Conservation (phyloP, 2,797 vertebrate species). For the Sarcophilus harrisii region DNA sequence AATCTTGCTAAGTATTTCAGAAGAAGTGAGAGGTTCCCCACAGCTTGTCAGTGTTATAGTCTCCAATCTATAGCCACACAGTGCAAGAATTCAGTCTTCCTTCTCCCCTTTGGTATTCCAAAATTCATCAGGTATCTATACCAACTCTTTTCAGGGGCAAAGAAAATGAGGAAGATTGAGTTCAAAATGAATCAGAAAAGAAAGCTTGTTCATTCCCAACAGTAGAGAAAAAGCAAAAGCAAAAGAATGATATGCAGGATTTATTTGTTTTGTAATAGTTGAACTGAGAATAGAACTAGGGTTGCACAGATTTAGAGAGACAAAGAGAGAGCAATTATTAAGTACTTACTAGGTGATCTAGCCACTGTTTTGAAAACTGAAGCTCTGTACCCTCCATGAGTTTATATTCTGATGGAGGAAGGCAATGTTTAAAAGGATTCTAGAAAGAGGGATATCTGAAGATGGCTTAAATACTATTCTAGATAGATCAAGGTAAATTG, state of each 20-base stretch:
- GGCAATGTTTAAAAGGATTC: neutral
- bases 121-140: neutral
- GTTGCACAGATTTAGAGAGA: neutral
- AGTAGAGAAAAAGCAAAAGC: neutral
- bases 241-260: neutral
- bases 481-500: neutral
- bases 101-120: neutral
- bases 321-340: neutral
- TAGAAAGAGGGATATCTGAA: neutral
- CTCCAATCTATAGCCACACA: neutral
- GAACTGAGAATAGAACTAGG: neutral
- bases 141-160: neutral
- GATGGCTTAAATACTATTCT: neutral
- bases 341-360: neutral
- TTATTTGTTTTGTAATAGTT: neutral
- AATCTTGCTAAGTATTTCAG: constrained; percentile 39
- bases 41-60: fast-evolving
- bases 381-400: neutral
- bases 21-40: constrained; percentile 34
- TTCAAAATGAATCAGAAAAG: neutral
- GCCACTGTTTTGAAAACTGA: neutral
- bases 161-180: neutral
- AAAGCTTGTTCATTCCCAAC: neutral
- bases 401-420: neutral
- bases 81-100: neutral